Evolutionary conservation across 2,888 invertebrate species (phyloP).

Genomic region (Octonoba sinensis): DNA sequence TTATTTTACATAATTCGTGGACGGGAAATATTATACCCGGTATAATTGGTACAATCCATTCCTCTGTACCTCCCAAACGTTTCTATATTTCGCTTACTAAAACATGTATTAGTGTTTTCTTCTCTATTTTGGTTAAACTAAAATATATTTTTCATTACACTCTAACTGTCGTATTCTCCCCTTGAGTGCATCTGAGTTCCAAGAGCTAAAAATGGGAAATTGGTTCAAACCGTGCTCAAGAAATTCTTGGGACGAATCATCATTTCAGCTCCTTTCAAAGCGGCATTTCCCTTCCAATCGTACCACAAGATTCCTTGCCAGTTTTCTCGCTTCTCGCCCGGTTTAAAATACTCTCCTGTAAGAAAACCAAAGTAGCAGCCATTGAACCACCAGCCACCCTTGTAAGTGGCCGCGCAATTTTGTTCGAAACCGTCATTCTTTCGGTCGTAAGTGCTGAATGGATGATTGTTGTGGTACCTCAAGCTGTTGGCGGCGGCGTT

Average conservation of each 20-base stretch:
- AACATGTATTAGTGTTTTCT: no score
- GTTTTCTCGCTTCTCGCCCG: constrained; percentile 26
- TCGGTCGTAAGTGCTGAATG: constrained; percentile 74
- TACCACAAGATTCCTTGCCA: constrained; percentile 76
- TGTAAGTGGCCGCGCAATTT: constrained; percentile 75
- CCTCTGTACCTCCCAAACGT: no score
- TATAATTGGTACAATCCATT: no score
- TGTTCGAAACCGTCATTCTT: constrained; percentile 72
- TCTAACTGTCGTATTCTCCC: no score
- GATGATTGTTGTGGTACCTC: constrained; percentile 73
- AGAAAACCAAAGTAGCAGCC: constrained; percentile 71
- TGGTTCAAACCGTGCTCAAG: neutral
- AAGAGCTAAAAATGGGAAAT: neutral
- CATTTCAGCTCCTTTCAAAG: constrained; percentile 75
- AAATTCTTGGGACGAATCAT: constrained; percentile 70
- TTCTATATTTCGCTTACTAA: no score
- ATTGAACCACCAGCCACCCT: constrained; percentile 78
- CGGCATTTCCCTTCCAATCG: constrained; percentile 76
- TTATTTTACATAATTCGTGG: no score
- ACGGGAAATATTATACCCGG: no score
- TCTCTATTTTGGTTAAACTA: no score
- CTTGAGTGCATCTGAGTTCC: no score
- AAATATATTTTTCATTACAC: no score
- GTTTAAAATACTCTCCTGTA: constrained; percentile 58
- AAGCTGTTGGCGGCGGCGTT: constrained; percentile 47